phyloP scores from a whole-genome alignment of 2,113 vertebrate species.

The Cnemophilus loriae region DNA sequence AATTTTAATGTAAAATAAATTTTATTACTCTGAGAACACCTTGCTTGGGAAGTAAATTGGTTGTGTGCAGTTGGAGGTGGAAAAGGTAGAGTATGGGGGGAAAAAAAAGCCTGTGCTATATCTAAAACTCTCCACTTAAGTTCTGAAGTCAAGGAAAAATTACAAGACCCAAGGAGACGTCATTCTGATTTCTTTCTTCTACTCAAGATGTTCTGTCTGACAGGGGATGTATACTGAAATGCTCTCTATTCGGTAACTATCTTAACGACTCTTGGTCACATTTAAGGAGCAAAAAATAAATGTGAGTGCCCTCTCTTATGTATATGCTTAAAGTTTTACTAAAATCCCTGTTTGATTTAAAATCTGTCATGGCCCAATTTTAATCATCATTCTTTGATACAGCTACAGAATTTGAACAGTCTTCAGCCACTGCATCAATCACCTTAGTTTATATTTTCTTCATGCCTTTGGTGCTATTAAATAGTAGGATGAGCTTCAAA shows the following conservation, averaged over 20 bases:
- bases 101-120: rapidly evolving
- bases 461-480: neutral
- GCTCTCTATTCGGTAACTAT: neutral
- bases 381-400: neutral
- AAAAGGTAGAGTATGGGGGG: neutral
- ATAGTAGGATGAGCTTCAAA: neutral
- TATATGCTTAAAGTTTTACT: neutral
- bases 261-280: neutral
- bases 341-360: neutral
- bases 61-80: neutral
- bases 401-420: neutral
- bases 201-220: neutral
- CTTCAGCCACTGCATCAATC: neutral
- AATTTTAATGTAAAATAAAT: neutral
- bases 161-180: neutral
- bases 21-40: neutral
- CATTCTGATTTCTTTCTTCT: neutral
- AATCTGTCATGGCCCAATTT: neutral
- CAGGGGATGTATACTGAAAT: neutral
- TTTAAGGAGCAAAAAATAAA: neutral
- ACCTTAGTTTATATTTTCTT: neutral
- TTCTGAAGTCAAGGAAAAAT: neutral
- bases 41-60: neutral
- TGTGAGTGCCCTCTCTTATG: neutral
- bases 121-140: neutral